Percentiles rank a stretch among this genome's conserved stretches.
phyloP scores from a whole-genome alignment of 2,888 invertebrate species.

The Tachina lurida region DNA sequence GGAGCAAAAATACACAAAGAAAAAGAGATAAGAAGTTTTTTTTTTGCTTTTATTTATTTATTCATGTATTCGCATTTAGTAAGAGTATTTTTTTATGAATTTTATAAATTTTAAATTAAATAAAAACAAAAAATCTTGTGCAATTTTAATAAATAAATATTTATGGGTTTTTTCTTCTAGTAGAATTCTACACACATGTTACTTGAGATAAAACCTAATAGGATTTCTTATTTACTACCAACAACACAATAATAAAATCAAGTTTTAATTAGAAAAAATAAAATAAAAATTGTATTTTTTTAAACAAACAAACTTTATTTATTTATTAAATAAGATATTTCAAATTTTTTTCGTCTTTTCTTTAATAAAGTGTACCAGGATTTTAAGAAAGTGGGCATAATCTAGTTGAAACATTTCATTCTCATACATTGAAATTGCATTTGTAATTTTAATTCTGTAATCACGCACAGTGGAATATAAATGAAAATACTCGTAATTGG shows the following conservation, averaged over 20 bases:
- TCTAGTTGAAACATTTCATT: no score
- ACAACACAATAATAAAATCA: background rate
- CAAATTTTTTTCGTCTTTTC: background rate
- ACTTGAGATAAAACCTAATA: background rate
- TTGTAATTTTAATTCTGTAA: no score
- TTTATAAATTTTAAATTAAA: conserved; percentile 42
- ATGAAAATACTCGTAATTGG: no score
- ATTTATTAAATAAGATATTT: background rate
- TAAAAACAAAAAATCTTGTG: conserved; percentile 27
- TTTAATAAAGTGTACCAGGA: background rate
- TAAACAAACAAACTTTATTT: background rate
- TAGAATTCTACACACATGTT: background rate
- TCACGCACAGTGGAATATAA: no score
- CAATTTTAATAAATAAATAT: conserved; percentile 30
- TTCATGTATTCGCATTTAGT: conserved; percentile 36
- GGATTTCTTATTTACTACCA: background rate
- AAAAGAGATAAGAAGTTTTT: conserved; percentile 14
- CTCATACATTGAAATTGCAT: no score
- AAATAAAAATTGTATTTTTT: background rate
- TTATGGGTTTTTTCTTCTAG: conserved; percentile 3
- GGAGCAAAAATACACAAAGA: background rate
- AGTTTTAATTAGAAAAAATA: background rate
- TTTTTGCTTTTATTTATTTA: conserved; percentile 50
- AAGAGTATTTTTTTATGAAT: conserved; percentile 11
- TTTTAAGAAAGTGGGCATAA: no score